These are phyloP conservation scores for Villa cingulata DNA, from an alignment of 2,888 invertebrate species.

Conservation along the genomic window DNA sequence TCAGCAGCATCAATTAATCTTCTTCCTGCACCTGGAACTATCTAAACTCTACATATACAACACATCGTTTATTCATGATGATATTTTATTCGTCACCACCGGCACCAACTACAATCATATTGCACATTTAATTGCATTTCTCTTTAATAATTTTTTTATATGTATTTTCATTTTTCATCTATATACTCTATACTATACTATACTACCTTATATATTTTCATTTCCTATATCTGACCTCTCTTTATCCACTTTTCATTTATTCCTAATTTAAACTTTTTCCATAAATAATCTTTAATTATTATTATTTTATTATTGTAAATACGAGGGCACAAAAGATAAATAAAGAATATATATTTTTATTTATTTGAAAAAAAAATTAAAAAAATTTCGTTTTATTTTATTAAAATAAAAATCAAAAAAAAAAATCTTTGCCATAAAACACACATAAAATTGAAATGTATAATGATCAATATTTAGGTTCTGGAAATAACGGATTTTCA, in stretches of 20 bases:
- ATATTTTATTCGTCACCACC: neutral
- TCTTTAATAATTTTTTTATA: too few relatives aligned
- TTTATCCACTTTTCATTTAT: neutral
- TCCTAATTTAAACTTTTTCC: neutral
- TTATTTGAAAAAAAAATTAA: too few relatives aligned
- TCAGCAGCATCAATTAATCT: conserved; percentile 32
- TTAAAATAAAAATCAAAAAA: too few relatives aligned
- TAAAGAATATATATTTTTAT: neutral
- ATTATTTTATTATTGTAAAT: neutral
- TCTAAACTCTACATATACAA: conserved; percentile 16
- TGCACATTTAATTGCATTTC: too few relatives aligned
- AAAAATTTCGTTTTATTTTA: too few relatives aligned
- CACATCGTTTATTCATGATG: neutral
- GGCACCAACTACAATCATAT: too few relatives aligned
- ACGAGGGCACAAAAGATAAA: neutral
- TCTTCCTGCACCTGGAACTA: conserved; percentile 32
- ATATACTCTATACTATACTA: too few relatives aligned
- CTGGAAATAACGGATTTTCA: too few relatives aligned
- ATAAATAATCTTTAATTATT: neutral
- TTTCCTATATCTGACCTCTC: neutral
- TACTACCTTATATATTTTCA: too few relatives aligned
- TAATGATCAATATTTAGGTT: too few relatives aligned
- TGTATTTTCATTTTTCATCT: neutral
- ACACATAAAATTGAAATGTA: too few relatives aligned
- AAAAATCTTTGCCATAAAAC: too few relatives aligned